Base-by-base conservation (phyloP, 2,888 invertebrate genomes). In the Heliconius sara region DNA sequence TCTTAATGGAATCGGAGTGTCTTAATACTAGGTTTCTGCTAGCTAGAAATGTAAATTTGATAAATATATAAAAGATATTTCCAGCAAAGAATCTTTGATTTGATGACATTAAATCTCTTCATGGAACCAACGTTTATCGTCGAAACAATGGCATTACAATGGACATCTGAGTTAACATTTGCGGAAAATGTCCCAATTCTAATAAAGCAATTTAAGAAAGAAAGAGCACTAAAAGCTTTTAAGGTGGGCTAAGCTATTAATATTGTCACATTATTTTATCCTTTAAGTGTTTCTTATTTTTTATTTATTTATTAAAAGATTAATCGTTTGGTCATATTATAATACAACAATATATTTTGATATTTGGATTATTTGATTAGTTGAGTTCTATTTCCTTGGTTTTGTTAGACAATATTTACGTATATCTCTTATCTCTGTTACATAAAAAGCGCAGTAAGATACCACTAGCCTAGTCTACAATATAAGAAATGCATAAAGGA, bases 81-180 rank as follows among this genome's bases (percentile, higher is more conserved):
- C 16, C 85, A 96, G 96, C 96, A 96, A 95, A 89, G 91, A 84
- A 90, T 93, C 78, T 96, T 91, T 83, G 96, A 97, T 83, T 88
- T 93, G 79, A 92, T 96, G 87, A 96, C 95, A 2, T 83, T 96
- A 16, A 95, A 97, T 88, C 86, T 97, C 67, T 95, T 91, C 83
- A 95, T 97, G 95, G 96, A 96, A 83, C 96, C 97, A 1, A 95
- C 92, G 5, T 96, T 95, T 84, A 95, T 96, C 27, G 90, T 95
- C 27, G 95, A 95, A 85, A 92, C 91, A 52, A 93, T 95, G 94
- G 89, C 84, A 63, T 86, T 96, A 72, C 91, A 95, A 77, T 96
- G 96, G 96, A 90, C 93, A 68, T 94, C 95, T 3, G 96, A 96
- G 78, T 83, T 91, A 79, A 91, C 95, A 73, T 96, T 97, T 85